Conservation (phyloP, 2,797 vertebrate genomes). For the Squalus acanthias region DNA sequence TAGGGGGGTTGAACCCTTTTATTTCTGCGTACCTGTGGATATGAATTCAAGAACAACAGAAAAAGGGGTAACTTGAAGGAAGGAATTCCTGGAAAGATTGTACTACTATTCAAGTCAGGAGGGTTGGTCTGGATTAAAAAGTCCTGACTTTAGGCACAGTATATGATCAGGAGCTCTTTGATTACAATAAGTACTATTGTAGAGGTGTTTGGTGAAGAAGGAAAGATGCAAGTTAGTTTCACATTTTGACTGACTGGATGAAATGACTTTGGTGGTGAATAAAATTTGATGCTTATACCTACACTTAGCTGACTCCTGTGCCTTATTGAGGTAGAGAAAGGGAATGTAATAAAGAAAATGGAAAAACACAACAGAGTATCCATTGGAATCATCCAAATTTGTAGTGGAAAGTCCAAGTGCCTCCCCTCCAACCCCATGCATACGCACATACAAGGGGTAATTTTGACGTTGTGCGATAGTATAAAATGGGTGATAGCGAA, state of each 20-base stretch:
- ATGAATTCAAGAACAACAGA: not conserved
- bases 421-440: not conserved
- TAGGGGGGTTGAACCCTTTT: not conserved
- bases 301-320: not conserved
- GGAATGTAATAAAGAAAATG: not conserved
- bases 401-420: not conserved
- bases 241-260: not conserved
- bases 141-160: not conserved
- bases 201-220: too few relatives aligned
- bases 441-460: not conserved
- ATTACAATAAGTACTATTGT: not conserved
- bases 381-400: not conserved
- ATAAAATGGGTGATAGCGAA: not conserved
- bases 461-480: not conserved
- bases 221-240: not conserved
- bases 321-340: not conserved
- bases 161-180: not conserved
- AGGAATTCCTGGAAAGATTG: not conserved
- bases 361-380: not conserved
- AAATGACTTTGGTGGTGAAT: not conserved
- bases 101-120: not conserved
- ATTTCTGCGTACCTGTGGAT: not conserved
- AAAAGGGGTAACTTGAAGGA: not conserved
- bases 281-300: not conserved
- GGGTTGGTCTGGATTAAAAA: not conserved